These are phyloP conservation scores for Eleutherodactylus coqui DNA, from an alignment of 2,797 vertebrate species.

Conservation along the genomic window DNA sequence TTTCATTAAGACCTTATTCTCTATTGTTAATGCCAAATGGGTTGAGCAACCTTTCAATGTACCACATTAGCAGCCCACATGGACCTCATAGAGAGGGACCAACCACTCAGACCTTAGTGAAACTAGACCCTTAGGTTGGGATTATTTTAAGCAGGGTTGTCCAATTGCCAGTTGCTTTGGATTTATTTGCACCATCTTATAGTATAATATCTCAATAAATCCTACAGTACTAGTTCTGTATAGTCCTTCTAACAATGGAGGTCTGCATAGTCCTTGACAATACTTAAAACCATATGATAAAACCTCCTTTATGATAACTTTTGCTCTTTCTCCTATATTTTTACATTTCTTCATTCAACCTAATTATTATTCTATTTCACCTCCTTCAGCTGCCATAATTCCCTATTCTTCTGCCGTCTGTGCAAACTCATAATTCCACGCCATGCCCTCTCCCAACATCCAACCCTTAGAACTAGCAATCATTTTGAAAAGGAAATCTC, in stretches of 20 bases:
- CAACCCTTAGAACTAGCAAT: slow-evolving; percentile 43
- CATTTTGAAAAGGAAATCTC: slow-evolving; percentile 56
- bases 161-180: background rate
- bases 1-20: background rate
- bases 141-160: background rate
- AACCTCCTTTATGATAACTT: slow-evolving; percentile 8
- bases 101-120: background rate
- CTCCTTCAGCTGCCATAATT: slow-evolving; percentile 33
- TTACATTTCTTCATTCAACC: background rate
- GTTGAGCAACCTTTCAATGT: too few relatives aligned
- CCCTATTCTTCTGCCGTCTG: slow-evolving; percentile 35
- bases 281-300: background rate
- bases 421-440: slow-evolving; percentile 49
- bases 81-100: too few relatives aligned
- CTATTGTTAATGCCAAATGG: too few relatives aligned
- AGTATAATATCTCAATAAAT: background rate
- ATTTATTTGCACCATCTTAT: background rate
- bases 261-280: background rate
- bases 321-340: slow-evolving; percentile 26
- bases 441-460: slow-evolving; percentile 49
- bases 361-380: slow-evolving; percentile 2
- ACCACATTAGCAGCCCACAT: too few relatives aligned
- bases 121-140: background rate
- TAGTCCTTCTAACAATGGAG: background rate
- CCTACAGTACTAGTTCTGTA: background rate